Evolutionary conservation across 2,797 vertebrate genomes (phyloP).

Genomic region (Falco rusticolus): DNA sequence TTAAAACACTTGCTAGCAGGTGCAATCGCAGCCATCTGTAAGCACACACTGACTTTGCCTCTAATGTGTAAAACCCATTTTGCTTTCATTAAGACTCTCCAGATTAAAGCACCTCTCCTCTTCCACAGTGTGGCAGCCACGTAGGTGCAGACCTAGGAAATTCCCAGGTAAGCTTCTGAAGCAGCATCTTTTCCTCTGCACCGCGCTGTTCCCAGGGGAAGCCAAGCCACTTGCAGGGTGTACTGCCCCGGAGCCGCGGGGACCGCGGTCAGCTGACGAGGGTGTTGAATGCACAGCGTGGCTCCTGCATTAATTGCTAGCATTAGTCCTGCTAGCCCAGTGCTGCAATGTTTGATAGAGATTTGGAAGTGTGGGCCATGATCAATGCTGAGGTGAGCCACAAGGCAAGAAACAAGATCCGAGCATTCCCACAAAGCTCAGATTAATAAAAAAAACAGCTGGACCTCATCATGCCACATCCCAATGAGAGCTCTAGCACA

Average conservation of each 20-base stretch:
- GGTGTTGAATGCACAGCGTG: fast-evolving
- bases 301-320: not conserved
- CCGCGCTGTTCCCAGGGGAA: not conserved
- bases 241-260: not conserved
- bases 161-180: not conserved
- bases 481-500: fast-evolving
- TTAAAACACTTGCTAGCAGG: not conserved
- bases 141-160: not conserved
- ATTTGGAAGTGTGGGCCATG: not conserved
- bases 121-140: not conserved
- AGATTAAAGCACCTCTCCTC: not conserved
- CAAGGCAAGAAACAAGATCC: not conserved
- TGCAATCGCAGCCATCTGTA: not conserved
- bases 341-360: not conserved
- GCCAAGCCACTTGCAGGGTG: fast-evolving
- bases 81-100: not conserved
- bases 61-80: fast-evolving
- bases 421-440: not conserved
- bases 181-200: not conserved
- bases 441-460: not conserved
- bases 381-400: not conserved
- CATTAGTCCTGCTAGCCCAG: not conserved
- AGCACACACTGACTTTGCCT: not conserved
- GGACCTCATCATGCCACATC: fast-evolving
- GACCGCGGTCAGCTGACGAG: not conserved